Evolutionary conservation across 2,888 invertebrate species (phyloP).

Genomic region (Trachelus stipa): DNA sequence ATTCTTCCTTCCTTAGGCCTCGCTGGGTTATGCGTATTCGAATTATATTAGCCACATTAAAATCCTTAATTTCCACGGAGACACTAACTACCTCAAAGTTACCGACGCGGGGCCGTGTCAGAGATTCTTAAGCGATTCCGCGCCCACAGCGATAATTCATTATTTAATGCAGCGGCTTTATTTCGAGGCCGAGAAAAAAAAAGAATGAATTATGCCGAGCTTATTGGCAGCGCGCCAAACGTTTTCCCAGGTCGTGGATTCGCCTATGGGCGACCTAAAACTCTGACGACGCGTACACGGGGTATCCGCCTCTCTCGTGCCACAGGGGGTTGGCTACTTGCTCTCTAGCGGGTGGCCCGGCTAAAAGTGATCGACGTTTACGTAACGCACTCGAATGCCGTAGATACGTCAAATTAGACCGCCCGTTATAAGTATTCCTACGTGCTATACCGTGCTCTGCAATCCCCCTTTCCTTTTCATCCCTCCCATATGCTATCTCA

Average conservation of each 20-base stretch:
- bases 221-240: constrained; percentile 50
- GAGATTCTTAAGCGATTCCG: neutral
- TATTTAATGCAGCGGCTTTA: constrained; percentile 23
- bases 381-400: neutral
- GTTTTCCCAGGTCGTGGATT: constrained; percentile 37
- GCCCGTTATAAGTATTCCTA: neutral
- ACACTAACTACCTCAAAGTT: neutral
- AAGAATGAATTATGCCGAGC: constrained; percentile 46
- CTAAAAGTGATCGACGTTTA: neutral
- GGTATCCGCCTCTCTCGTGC: neutral
- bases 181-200: constrained; percentile 24
- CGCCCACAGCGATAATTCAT: constrained; percentile 21
- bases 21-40: neutral
- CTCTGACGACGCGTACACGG: constrained; percentile 1
- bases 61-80: neutral
- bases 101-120: neutral
- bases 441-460: neutral
- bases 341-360: neutral
- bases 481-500: neutral
- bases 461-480: neutral
- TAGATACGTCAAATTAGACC: neutral
- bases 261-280: neutral
- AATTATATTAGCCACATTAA: neutral
- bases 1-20: neutral
- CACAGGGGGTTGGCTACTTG: neutral